phyloP scores from a whole-genome alignment of 2,113 vertebrate species.

The Accipiter cooperii region DNA sequence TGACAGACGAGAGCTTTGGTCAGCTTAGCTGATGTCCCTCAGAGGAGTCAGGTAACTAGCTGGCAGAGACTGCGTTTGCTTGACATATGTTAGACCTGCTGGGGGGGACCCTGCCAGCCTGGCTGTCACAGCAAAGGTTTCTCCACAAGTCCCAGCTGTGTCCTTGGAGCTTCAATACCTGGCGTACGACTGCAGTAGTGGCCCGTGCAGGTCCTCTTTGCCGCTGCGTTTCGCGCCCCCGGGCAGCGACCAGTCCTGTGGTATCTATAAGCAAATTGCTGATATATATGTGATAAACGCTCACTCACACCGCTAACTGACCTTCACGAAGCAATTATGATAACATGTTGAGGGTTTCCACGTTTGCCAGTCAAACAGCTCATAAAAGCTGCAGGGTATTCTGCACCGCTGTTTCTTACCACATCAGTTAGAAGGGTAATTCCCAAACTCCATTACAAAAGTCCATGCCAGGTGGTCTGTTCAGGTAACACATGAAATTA shows the following conservation, averaged over 20 bases:
- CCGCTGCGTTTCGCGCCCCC: accelerated
- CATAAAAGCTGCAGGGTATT: neutral
- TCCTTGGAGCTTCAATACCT: neutral
- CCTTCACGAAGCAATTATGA: neutral
- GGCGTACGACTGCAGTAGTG: accelerated
- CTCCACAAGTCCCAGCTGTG: neutral
- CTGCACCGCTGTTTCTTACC: neutral
- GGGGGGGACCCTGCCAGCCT: neutral
- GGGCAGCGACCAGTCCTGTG: accelerated
- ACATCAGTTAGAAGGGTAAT: neutral
- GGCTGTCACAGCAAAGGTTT: neutral
- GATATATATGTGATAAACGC: neutral
- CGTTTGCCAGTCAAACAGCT: neutral
- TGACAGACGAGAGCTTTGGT: neutral
- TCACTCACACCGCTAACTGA: neutral
- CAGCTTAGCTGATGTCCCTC: neutral
- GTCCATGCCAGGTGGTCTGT: neutral
- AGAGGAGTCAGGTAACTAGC: neutral
- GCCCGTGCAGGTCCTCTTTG: neutral
- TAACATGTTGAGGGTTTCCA: neutral
- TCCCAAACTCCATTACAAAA: neutral
- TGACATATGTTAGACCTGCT: neutral
- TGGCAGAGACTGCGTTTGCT: neutral
- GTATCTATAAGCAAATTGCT: neutral
- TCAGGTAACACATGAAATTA: neutral